phyloP scores from a whole-genome alignment of 2,113 vertebrate genomes.

The Rhagologus leucostigma region DNA sequence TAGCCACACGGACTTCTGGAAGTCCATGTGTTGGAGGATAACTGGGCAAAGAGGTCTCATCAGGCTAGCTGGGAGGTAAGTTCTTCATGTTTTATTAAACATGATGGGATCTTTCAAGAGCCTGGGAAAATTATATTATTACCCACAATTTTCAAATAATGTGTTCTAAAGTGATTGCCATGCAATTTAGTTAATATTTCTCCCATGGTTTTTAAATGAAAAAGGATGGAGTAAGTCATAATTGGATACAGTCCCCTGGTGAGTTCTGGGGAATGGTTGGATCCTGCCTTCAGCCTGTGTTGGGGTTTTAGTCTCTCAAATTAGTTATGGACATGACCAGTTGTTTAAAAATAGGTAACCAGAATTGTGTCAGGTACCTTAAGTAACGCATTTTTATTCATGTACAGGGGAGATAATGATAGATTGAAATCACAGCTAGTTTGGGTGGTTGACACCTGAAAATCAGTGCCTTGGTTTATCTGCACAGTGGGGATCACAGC shows the following conservation, averaged over 20 bases:
- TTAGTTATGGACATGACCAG: not conserved
- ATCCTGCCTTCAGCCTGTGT: not conserved
- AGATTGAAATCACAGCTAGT: not conserved
- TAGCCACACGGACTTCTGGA: not conserved
- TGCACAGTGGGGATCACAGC: not conserved
- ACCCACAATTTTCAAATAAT: not conserved
- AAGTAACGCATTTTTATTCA: not conserved
- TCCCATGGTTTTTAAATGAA: not conserved
- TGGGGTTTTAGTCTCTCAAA: not conserved
- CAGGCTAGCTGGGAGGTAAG: not conserved
- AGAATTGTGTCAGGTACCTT: not conserved
- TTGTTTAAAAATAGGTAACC: not conserved
- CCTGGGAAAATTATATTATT: not conserved
- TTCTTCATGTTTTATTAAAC: not conserved
- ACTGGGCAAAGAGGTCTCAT: not conserved
- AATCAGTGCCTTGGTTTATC: not conserved
- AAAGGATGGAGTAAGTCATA: not conserved
- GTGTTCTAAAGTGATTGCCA: not conserved
- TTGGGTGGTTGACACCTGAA: not conserved
- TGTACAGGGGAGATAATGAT: not conserved
- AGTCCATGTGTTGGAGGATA: accelerated
- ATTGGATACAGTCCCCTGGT: not conserved
- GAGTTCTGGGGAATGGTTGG: not conserved
- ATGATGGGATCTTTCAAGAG: not conserved
- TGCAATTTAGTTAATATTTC: not conserved